Evolutionary conservation across 1,140 invertebrate genomes (phyloP), one percentile per base, ranked within the genome.

Genomic region (Drosophila nasuta): DNA sequence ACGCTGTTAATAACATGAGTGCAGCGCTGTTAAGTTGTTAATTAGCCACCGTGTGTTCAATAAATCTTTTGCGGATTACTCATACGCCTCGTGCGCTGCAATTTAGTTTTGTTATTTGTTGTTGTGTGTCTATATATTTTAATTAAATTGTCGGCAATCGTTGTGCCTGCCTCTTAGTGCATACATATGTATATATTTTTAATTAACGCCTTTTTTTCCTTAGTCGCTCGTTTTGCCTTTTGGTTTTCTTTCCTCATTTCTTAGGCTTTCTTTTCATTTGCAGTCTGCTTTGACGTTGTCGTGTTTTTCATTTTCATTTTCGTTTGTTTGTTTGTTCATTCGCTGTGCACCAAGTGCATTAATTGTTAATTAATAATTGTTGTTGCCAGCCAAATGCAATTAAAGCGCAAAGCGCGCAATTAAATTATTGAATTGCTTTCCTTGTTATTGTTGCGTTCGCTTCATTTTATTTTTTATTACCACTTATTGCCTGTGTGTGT

Each of bases 311-410:
- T 71, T 67, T 72, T 52, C 4, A 11, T 25, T 13, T 64, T 75
- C 10, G 57, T 72, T 54, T 59, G n/a, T 33, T 20, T 68, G 43
- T 43, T 45, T 58, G 43, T 76, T 64, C 71, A 49, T 35, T 11
- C 66, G 62, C n/a, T 48, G 3, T 13, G 63, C 58, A 46, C 45
- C 68, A 75, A 66, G 71, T 82, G 76, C 81, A 85, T 85, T 86
- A 85, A 85, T 85, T 86, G 82, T 81, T 85, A 86, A 85, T 85
- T 85, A 86, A 85, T 78, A 81, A 64, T 86, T 74, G 75, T 80
- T 83, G 64, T 58, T 75, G 59, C 35, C 54, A 35, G 60, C 74
- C 74, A 62, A 85, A 77, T 83, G 74, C 82, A 85, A 85, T 86
- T 85, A 85, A 85, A 81, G 49, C 74, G 81, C 78, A 74, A 75